Conservation (phyloP, 1,140 invertebrate species). For the Prorops nasuta region DNA sequence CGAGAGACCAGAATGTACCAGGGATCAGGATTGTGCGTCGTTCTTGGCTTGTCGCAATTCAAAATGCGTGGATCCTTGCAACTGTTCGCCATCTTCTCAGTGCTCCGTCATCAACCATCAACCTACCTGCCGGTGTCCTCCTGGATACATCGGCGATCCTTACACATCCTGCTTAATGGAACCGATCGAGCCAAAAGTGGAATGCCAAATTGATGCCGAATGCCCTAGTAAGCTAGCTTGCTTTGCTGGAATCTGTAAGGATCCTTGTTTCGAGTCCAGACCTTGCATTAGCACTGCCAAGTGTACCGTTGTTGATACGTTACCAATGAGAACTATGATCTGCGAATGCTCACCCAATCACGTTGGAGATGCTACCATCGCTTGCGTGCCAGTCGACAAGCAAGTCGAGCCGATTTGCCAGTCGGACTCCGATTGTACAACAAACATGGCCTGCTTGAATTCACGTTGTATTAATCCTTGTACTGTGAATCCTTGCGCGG, state of each 20-base stretch:
- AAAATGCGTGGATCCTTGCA: slow-evolving; percentile 78
- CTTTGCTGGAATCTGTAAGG: slow-evolving; percentile 75
- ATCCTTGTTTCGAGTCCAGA: slow-evolving; percentile 76
- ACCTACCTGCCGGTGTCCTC: slow-evolving; percentile 77
- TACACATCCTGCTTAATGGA: slow-evolving; percentile 63
- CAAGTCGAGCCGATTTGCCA: slow-evolving; percentile 65
- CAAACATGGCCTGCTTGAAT: slow-evolving; percentile 71
- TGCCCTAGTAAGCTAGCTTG: slow-evolving; percentile 83
- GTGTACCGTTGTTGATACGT: slow-evolving; percentile 79
- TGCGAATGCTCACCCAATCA: slow-evolving; percentile 81
- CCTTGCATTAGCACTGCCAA: slow-evolving; percentile 79
- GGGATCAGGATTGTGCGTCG: slow-evolving; percentile 71
- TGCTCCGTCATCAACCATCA: slow-evolving; percentile 77
- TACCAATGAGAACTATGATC: slow-evolving; percentile 83
- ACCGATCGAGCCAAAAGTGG: slow-evolving; percentile 58
- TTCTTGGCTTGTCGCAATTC: slow-evolving; percentile 74
- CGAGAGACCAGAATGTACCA: slow-evolving; percentile 73
- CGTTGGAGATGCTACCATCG: slow-evolving; percentile 79
- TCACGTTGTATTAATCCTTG: slow-evolving; percentile 77
- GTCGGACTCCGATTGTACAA: slow-evolving; percentile 67
- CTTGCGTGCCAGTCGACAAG: slow-evolving; percentile 64
- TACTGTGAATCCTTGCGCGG: slow-evolving; percentile 72
- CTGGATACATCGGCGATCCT: slow-evolving; percentile 80
- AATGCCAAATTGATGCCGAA: slow-evolving; percentile 80
- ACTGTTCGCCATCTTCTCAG: slow-evolving; percentile 67